Percentiles rank a stretch among this genome's conserved stretches.
These are phyloP conservation scores for Tylochromis polylepis DNA, from an alignment of 2,113 vertebrate species.

Conservation along the genomic window DNA sequence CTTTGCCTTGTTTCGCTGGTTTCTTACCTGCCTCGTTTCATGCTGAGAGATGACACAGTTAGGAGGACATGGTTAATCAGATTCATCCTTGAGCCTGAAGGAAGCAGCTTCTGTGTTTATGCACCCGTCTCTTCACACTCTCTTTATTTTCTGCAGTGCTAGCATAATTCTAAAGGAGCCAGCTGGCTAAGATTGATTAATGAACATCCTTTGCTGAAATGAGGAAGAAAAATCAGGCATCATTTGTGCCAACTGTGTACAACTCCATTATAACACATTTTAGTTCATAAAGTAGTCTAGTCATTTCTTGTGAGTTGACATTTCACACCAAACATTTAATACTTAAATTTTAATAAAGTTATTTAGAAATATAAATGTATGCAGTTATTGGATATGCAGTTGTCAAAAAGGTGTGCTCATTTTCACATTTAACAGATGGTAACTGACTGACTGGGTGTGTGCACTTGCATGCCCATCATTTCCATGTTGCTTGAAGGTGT, in stretches of 20 bases:
- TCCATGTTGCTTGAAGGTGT: neutral
- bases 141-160: constrained; percentile 1
- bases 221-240: neutral
- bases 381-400: neutral
- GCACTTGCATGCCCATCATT: neutral
- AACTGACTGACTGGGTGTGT: neutral
- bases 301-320: neutral
- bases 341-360: neutral
- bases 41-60: constrained; percentile 58
- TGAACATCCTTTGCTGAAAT: neutral
- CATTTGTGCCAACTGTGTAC: neutral
- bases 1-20: neutral
- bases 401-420: neutral
- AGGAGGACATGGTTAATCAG: constrained; percentile 24
- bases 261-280: neutral
- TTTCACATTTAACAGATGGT: neutral
- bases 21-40: constrained; percentile 15
- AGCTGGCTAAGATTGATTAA: neutral
- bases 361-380: neutral
- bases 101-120: neutral
- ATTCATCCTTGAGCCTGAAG: constrained; percentile 23
- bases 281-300: neutral
- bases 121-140: neutral
- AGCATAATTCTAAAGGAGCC: neutral
- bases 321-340: neutral